phyloP scores from a whole-genome alignment of 2,113 vertebrate species.

The Alaudala cheleensis region DNA sequence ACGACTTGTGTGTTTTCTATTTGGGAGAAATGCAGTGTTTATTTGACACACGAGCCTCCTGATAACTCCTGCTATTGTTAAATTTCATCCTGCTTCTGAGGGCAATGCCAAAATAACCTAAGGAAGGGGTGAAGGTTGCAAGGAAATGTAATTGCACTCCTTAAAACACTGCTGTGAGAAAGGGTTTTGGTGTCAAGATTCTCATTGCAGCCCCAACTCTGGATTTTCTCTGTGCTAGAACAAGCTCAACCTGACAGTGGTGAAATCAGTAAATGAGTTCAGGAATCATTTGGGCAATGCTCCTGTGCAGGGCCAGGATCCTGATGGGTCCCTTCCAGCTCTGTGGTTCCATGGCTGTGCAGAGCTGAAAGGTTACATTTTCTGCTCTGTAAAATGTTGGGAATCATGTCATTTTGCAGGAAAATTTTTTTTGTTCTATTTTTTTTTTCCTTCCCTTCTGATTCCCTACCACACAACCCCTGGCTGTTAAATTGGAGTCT shows the following conservation, averaged over 20 bases:
- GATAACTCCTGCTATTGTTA: background rate
- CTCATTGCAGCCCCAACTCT: background rate
- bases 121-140: background rate
- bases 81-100: background rate
- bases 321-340: too few relatives aligned
- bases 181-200: background rate
- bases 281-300: too few relatives aligned
- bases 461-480: background rate
- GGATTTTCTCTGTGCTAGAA: fast-evolving
- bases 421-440: too few relatives aligned
- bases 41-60: background rate
- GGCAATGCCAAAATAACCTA: background rate
- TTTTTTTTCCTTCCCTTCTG: background rate
- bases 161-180: background rate
- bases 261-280: background rate
- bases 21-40: conserved; percentile 22
- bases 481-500: background rate
- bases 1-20: conserved; percentile 6
- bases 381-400: too few relatives aligned
- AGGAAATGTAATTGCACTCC: background rate
- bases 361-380: too few relatives aligned
- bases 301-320: too few relatives aligned
- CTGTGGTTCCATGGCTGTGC: too few relatives aligned
- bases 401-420: too few relatives aligned
- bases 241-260: background rate